These are phyloP conservation scores for Holocentrus rufus DNA, from an alignment of 2,797 vertebrate species.

Conservation along the genomic window DNA sequence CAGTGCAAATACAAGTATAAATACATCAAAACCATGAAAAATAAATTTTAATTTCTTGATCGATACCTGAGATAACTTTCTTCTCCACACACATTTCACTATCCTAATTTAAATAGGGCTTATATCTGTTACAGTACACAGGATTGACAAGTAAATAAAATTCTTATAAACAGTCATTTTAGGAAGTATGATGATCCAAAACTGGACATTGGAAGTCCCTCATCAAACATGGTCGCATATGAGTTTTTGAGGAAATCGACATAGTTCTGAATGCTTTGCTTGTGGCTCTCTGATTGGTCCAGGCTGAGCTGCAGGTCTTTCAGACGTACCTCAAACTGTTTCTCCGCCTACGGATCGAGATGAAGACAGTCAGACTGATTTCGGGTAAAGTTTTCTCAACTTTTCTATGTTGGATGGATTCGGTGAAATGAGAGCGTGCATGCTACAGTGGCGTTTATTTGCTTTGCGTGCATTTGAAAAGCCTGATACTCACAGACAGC, in stretches of 20 bases:
- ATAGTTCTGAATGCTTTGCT: conserved; percentile 89
- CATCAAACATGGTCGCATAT: conserved; percentile 88
- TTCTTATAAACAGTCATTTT: conserved; percentile 58
- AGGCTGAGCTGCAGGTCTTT: conserved; percentile 89
- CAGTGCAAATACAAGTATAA: neutral
- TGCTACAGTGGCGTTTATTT: neutral
- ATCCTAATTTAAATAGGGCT: conserved; percentile 5
- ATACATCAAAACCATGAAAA: neutral
- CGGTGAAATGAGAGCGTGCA: neutral
- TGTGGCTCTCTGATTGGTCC: conserved; percentile 88
- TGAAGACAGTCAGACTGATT: neutral
- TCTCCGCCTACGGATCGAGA: conserved; percentile 80
- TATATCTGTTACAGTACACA: conserved; percentile 21
- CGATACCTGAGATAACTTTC: neutral
- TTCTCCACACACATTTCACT: neutral
- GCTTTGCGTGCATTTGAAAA: neutral
- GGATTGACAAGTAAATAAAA: neutral
- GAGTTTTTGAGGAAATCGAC: conserved; percentile 89
- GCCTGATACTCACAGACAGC: conserved; percentile 79
- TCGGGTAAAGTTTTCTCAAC: neutral
- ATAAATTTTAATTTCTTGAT: conserved; percentile 1
- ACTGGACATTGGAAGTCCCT: conserved; percentile 59
- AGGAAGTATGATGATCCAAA: conserved; percentile 71
- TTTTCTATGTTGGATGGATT: neutral
- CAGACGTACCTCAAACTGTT: conserved; percentile 81